Evolutionary conservation across 2,888 invertebrate genomes (phyloP), one percentile per base, ranked within the genome.

Genomic region (Nebria salina): DNA sequence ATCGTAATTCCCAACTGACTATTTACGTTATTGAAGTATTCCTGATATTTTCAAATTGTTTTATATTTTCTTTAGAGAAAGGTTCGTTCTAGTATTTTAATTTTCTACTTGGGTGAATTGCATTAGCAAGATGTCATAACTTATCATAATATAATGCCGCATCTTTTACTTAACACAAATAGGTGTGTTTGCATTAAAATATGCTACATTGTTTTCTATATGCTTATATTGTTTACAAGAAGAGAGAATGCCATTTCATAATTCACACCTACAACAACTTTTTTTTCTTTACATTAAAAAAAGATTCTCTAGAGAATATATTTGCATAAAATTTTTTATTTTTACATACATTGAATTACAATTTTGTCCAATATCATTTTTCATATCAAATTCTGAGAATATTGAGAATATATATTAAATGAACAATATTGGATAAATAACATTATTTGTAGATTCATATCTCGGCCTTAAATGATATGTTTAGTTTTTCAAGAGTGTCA

Each of bases 401-500:
- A 4, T 34, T 34, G 34, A n/a, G n/a, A n/a, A n/a, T n/a, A n/a
- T n/a, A n/a, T 34, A 34, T 5, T 4, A 34, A 2, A 34, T 34
- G 2, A 4, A 5, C 34, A 34, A 34, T 2, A 34, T 34, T 34
- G 34, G 34, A 34, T 34, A 34, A 34, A 34, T 34, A 34, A 34
- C 34, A 4, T 34, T 34, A 34, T 34, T 34, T 4, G 34, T 2
- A 34, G 34, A 20, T 20, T 20, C 20, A 20, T 20, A 20, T 20
- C 20, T 20, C 20, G 20, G 20, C 20, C 20, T 34, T 34, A 34
- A 34, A 34, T 72, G 72, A 72, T 34, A 34, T 72, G 72, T 72
- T 34, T 26, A 20, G 34, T 72, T 72, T 20, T n/a, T 34, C 34
- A 70, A 77, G 66, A 41, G 7, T 70, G 42, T 77, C 70, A 77